phyloP scores from a whole-genome alignment of 2,113 vertebrate species.

The Dipodomys merriami region DNA sequence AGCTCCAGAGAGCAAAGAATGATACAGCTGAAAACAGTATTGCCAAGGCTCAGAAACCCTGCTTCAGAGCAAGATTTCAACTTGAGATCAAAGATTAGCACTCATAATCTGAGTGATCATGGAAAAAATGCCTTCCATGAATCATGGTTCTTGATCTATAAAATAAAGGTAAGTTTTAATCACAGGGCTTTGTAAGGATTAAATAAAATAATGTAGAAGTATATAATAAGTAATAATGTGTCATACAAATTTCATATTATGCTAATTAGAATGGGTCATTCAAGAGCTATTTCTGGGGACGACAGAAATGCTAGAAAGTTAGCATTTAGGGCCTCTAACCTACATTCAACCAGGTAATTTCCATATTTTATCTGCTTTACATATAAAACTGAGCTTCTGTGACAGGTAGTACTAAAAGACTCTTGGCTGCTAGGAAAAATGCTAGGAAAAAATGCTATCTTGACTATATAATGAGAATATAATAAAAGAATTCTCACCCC shows the following conservation, averaged over 20 bases:
- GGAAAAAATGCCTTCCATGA: neutral
- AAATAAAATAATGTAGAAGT: conserved; percentile 1
- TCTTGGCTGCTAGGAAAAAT: neutral
- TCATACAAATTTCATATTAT: neutral
- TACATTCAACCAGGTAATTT: neutral
- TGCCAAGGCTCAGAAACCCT: neutral
- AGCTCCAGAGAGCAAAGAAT: neutral
- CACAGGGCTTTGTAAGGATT: neutral
- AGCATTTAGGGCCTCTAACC: neutral
- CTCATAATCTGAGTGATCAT: neutral
- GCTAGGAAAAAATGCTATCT: neutral
- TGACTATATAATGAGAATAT: neutral
- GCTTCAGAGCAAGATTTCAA: neutral
- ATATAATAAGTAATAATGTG: neutral
- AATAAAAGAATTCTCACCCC: neutral
- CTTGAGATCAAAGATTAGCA: neutral
- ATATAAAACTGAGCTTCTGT: neutral
- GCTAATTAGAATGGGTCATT: neutral
- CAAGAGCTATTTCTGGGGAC: neutral
- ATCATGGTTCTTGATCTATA: neutral
- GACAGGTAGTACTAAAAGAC: conserved; percentile 29
- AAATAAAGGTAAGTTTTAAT: neutral
- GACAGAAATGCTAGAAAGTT: neutral
- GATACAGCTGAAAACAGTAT: neutral
- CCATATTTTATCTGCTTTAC: conserved; percentile 39